Conservation (phyloP, 1,140 invertebrate species). For the Polypedilum pembai region DNA sequence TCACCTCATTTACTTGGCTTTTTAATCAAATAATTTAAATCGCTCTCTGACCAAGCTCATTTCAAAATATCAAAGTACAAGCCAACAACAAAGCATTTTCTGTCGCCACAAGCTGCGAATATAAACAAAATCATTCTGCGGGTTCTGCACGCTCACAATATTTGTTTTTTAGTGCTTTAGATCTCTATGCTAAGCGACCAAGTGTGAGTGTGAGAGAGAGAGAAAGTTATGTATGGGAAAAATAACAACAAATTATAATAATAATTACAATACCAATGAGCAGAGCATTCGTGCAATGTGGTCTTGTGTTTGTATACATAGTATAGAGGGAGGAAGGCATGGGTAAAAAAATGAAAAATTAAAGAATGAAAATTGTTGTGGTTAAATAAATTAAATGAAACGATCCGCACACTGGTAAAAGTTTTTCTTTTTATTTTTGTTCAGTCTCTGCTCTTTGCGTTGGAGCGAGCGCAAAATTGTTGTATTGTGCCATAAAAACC, state of each 20-base stretch:
- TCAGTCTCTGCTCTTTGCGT: not conserved
- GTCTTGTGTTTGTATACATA: not conserved
- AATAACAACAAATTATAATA: constrained; percentile 16
- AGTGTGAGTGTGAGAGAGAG: no score
- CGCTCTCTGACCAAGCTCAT: not conserved
- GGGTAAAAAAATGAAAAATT: not conserved
- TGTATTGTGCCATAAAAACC: constrained; percentile 14
- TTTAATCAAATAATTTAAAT: constrained; percentile 15
- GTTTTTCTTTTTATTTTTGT: not conserved
- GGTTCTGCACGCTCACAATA: not conserved
- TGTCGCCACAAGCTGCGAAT: constrained; percentile 15
- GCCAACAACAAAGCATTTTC: not conserved
- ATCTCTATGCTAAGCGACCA: not conserved
- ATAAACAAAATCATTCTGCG: constrained; percentile 13
- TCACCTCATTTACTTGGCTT: not conserved
- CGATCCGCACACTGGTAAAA: not conserved
- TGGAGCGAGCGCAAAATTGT: not conserved
- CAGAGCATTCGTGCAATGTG: constrained; percentile 4
- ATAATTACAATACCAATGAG: constrained; percentile 7
- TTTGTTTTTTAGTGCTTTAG: not conserved
- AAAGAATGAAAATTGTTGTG: constrained; percentile 18
- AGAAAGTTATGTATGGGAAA: no score
- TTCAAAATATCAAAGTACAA: not conserved
- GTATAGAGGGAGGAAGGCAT: not conserved
- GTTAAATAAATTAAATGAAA: constrained; percentile 20